Base-by-base conservation (phyloP, 2,888 invertebrate genomes). In the Willowsia nigromaculata region DNA sequence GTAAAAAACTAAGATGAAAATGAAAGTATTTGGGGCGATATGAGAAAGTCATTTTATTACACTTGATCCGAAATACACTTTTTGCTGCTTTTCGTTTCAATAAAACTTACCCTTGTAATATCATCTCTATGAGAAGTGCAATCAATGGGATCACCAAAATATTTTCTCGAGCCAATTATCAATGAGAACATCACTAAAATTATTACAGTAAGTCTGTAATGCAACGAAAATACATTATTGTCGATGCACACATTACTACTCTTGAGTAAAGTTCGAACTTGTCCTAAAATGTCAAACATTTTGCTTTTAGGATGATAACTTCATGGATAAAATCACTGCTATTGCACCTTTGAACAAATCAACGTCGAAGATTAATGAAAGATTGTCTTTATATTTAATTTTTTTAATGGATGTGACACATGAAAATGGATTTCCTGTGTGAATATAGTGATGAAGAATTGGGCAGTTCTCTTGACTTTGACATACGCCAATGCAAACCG, bases 81-180 rank as follows among this genome's bases (percentile, higher is more conserved):
- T n/a, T n/a, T n/a, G n/a, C n/a, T n/a, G n/a, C n/a, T n/a, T n/a
- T n/a, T n/a, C n/a, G n/a, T 43, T 43, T 43, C 9, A 43, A 43
- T 43, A 50, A 76, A 76, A 3, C 9, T 82, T 6, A 97, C 94
- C 33, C 25, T 22, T 25, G 3, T 11, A 96, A 95, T 78, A 96
- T 96, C 90, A 94, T 95, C 74, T 18, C 3, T 1, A 13, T 2
- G 6, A 9, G 37, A 11, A n/a, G 88, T 88, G 47, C 99, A 99
- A 94, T 98, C 98, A 94, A 99, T 99, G 25, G 98, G 98, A 94
- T 99, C 98, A 7, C 99, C 99, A 93, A 99, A 98, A 94, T 99
- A 99, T 94, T 99, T 98, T 90, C 98, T 95, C 91, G 98, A 97
- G 74, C 98, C 98, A 91, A 99, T 98, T 93, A 99, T 95, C 93